phyloP scores from a whole-genome alignment of 2,113 vertebrate genomes.

The Lampris incognitus region DNA sequence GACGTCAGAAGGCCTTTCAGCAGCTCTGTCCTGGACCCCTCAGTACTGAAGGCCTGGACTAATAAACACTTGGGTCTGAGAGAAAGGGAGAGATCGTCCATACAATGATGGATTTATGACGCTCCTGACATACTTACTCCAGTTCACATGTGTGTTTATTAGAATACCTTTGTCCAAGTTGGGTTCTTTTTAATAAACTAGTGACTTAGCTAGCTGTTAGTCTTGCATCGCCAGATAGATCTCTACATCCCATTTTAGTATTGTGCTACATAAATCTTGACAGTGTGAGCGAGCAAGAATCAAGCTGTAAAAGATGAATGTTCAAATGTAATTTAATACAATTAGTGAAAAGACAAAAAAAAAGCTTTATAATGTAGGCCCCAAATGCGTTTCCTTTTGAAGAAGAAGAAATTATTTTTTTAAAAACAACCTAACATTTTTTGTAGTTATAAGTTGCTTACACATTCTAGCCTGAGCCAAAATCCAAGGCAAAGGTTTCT shows the following conservation, averaged over 20 bases:
- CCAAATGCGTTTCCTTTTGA: too few relatives aligned
- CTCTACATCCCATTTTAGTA: not conserved
- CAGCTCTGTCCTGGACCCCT: constrained; percentile 9
- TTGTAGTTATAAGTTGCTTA: not conserved
- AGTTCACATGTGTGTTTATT: constrained; percentile 39
- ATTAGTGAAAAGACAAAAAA: too few relatives aligned
- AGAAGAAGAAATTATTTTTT: not conserved
- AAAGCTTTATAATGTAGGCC: too few relatives aligned
- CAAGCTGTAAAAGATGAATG: too few relatives aligned
- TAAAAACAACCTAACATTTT: not conserved
- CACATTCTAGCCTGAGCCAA: too few relatives aligned
- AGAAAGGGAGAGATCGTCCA: constrained; percentile 1
- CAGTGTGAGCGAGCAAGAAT: not conserved
- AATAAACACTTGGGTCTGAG: constrained; percentile 49
- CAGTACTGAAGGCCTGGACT: constrained; percentile 22
- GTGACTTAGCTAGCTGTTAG: not conserved
- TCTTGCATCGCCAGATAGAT: not conserved
- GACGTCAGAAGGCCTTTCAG: constrained; percentile 35
- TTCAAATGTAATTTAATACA: too few relatives aligned
- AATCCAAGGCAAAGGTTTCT: not conserved
- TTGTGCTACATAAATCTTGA: not conserved
- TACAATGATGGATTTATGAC: constrained; percentile 46
- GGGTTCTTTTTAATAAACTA: not conserved
- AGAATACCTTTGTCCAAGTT: constrained; percentile 20
- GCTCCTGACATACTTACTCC: constrained; percentile 30